These are phyloP conservation scores for Ectemnius continuus DNA, from an alignment of 2,888 invertebrate genomes.

Conservation along the genomic window DNA sequence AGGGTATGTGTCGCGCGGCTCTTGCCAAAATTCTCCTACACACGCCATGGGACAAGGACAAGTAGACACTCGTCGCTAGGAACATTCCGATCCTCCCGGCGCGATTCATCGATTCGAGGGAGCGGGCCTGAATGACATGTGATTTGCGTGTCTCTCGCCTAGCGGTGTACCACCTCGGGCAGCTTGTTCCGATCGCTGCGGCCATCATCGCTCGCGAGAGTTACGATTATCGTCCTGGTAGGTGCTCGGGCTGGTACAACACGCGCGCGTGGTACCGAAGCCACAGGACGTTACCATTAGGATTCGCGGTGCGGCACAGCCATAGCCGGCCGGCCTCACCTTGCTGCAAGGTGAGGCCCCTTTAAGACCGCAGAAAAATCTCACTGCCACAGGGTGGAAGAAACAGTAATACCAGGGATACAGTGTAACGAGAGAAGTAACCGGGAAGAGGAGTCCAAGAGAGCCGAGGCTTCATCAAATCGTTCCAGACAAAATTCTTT, in stretches of 20 bases:
- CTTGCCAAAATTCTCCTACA: too few species aligned
- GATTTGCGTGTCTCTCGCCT: conserved; percentile 33
- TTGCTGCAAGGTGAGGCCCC: background rate
- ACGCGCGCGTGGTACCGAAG: conserved; percentile 34
- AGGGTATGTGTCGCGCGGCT: too few species aligned
- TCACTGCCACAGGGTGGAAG: background rate
- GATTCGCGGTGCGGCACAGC: background rate
- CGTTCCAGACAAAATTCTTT: conserved; percentile 11
- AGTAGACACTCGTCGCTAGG: too few species aligned
- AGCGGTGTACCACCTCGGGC: conserved; percentile 22
- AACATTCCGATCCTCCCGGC: too few species aligned
- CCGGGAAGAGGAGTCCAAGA: too few species aligned
- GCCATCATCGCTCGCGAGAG: conserved; percentile 53
- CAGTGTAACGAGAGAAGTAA: too few species aligned
- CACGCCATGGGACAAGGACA: too few species aligned
- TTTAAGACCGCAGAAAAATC: conserved; percentile 1
- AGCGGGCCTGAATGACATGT: conserved; percentile 32
- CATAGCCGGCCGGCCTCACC: background rate
- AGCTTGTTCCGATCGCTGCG: conserved; percentile 37
- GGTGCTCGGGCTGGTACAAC: conserved; percentile 27
- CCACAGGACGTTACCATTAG: conserved; percentile 53
- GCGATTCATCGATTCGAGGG: conserved; percentile 26
- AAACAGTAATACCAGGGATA: background rate
- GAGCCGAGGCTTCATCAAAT: too few species aligned
- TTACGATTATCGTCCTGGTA: conserved; percentile 56